Evolutionary conservation across 2,797 vertebrate genomes (phyloP).

Genomic region (Sebastes alutus): DNA sequence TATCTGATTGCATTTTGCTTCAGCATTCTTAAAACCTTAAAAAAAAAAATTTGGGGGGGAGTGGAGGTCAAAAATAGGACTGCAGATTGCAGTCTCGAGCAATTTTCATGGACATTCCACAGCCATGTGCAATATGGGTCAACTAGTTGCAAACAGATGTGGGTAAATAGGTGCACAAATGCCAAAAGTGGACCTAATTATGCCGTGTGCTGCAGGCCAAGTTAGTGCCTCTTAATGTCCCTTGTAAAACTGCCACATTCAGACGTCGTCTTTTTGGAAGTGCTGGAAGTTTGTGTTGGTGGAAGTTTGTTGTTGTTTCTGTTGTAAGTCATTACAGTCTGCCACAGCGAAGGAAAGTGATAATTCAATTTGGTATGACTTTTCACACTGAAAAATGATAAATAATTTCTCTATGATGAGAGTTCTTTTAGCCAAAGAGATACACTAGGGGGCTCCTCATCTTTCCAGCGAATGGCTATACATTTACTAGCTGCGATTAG

Average conservation of each 20-base stretch:
- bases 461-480: too few species aligned
- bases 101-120: slow-evolving; percentile 50
- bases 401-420: neutral
- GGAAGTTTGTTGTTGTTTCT: neutral
- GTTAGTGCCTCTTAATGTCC: slow-evolving; percentile 41
- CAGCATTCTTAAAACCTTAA: neutral
- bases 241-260: slow-evolving; percentile 45
- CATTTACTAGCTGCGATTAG: too few species aligned
- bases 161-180: slow-evolving; percentile 50
- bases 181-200: slow-evolving; percentile 60
- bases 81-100: slow-evolving; percentile 33
- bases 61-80: slow-evolving; percentile 35
- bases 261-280: slow-evolving; percentile 9
- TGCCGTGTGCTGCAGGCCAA: slow-evolving; percentile 25
- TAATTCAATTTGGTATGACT: neutral
- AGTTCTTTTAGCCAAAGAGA: too few species aligned
- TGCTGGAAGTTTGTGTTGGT: neutral
- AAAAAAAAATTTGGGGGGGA: neutral
- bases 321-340: neutral
- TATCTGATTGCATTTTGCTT: neutral
- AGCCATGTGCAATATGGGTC: slow-evolving; percentile 45
- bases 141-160: slow-evolving; percentile 78
- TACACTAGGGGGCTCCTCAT: too few species aligned
- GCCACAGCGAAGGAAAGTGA: neutral
- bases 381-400: neutral